Evolutionary conservation across 2,797 vertebrate genomes (phyloP).

Genomic region (Mastacembelus armatus): DNA sequence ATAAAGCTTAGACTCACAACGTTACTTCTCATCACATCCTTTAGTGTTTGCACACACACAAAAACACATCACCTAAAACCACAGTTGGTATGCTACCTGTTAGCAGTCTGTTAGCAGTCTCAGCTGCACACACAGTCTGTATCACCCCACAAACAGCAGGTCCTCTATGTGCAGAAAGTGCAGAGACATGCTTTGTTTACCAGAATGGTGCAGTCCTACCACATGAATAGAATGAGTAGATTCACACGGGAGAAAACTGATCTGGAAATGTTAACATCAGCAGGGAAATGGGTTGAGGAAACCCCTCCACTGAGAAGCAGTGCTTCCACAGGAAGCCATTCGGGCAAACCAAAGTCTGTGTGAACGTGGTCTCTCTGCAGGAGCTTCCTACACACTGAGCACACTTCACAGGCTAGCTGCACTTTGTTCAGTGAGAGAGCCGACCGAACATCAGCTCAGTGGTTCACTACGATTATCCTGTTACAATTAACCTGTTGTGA

Average conservation of each 20-base stretch:
- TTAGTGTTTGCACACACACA: constrained; percentile 14
- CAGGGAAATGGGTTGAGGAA: constrained; percentile 77
- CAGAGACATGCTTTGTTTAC: constrained; percentile 43
- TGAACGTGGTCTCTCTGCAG: constrained; percentile 67
- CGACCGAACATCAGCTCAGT: constrained; percentile 30
- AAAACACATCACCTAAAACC: constrained; percentile 7
- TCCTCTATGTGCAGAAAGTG: constrained; percentile 1
- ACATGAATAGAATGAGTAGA: constrained; percentile 47
- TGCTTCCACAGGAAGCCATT: constrained; percentile 81
- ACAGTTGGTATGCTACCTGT: constrained; percentile 17
- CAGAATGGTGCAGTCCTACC: constrained; percentile 36
- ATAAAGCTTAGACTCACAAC: constrained; percentile 23
- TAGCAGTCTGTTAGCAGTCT: constrained; percentile 19
- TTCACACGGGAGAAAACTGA: constrained; percentile 51
- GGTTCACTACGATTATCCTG: constrained; percentile 11
- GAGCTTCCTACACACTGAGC: constrained; percentile 72
- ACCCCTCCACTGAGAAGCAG: constrained; percentile 67
- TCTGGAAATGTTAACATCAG: constrained; percentile 79
- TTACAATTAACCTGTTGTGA: constrained; percentile 8
- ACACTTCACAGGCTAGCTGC: constrained; percentile 43
- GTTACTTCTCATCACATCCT: constrained; percentile 17
- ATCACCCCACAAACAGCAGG: neutral
- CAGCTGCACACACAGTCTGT: constrained; percentile 15
- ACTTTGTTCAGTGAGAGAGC: constrained; percentile 21
- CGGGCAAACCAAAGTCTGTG: constrained; percentile 56